Evolutionary conservation across 2,113 vertebrate species (phyloP), one percentile per base, ranked within the genome.

Genomic region (Chascanopsetta lugubris): DNA sequence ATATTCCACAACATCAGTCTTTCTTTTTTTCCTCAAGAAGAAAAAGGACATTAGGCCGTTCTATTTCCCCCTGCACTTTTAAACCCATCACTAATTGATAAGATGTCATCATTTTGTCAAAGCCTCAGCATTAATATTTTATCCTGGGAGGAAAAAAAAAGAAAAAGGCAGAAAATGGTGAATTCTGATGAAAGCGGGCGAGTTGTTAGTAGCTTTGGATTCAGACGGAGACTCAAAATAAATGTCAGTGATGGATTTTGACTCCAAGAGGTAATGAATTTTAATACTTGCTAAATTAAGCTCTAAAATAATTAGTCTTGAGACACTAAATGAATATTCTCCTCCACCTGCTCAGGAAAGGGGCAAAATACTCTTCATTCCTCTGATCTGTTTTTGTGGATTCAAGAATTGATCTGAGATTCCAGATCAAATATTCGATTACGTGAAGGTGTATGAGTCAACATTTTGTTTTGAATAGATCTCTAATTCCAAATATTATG

Each of bases 51-150:
- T 88, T 73, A 70, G 24, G 59, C 57, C 53, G 68, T 80, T 86
- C 77, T 74, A 88, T 82, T 85, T 88, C 83, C 83, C n/a, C 69
- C 66, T 34, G 40, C 81, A 76, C 67, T 74, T 78, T 84, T 57
- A 67, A 74, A 73, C 48, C 63, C 71, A 83, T 90, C 73, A 88
- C 85, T 89, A 78, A 90, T 87, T 83, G 75, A 90, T 82, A 75
- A 78, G 65, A 68, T 78, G 80, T 84, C 82, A 83, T 85, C 65
- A 77, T 83, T 85, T 84, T 77, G 77, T 86, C 84, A 80, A 61
- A 36, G 24, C 48, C 62, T 66, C 59, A 42, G 43, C 2, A 18
- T 90, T 80, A 83, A 89, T 90, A 87, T 87, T 89, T 87, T 29
- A 90, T 84, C 38, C 5, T 0, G 1, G 45, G 38, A 38, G 18